Evolutionary conservation across 1,140 invertebrate species (phyloP), one percentile per base, ranked within the genome.

Genomic region (Zophobas atratus): DNA sequence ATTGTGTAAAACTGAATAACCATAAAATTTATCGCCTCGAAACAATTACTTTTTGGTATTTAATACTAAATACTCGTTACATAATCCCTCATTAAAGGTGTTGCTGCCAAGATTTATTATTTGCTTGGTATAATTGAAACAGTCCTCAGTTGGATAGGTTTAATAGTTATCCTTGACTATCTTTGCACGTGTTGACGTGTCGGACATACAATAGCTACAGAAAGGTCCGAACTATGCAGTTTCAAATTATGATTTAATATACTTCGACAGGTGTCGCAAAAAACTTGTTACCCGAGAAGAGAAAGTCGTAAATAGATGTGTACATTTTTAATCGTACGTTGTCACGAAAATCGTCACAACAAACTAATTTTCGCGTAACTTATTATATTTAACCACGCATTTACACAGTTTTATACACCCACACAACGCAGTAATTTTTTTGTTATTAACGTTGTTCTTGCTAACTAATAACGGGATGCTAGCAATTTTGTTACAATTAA

Each of bases 391-490:
- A 46, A 46, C 8, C 43, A 46, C 43, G 8, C 43, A 46, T 46
- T 20, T 20, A 20, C 3, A 46, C 43, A 51, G 49, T 51, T 51
- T 51, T 2, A 20, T 51, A 51, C 49, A 51, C 49, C 49, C 49
- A 51, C 49, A 51, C 49, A 2, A 4, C 1, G 20, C 3, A 43
- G 33, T 41, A 67, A 67, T 67, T 41, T 6, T 67, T 67, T 67
- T 6, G 39, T 46, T 67, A 67, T 67, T 67, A 67, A 20, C 39
- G 60, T 32, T 36, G 60, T 67, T 67, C 60, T 67, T 67, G 41
- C 60, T 8, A 43, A 41, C 39, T 67, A 67, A 67, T 67, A 67
- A 67, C 60, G 60, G 60, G 60, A 67, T 67, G 60, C 3, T 36
- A 43, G 39, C 60, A 46, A 67, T 67, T 67, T 67, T 43, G 60